A percentile compares a stretch with the other conserved stretches of the same genome.
These are phyloP conservation scores for Hydropsyche tenuis DNA, from an alignment of 1,140 invertebrate genomes.

Conservation along the genomic window DNA sequence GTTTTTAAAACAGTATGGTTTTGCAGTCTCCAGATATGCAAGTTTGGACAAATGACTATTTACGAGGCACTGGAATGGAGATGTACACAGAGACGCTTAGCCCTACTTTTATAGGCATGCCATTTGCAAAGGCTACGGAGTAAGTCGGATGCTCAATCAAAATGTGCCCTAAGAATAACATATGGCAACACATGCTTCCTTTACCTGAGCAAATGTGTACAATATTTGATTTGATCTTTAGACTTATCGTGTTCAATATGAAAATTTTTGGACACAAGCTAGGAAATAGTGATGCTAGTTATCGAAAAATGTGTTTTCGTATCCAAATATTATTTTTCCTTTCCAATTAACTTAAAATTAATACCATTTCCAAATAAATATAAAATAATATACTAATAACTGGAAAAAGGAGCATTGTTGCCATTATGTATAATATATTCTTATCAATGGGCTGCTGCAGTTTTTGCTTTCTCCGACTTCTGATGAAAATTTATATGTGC, in stretches of 20 bases:
- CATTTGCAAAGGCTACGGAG: constrained; percentile 97
- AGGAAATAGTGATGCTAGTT: too few species aligned
- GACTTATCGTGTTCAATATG: too few species aligned
- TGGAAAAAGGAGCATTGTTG: constrained; percentile 5
- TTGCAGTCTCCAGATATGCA: constrained; percentile 89
- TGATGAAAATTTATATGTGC: constrained; percentile 28
- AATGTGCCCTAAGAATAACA: constrained; percentile 8
- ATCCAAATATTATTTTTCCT: too few species aligned
- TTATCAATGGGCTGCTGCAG: constrained; percentile 18
- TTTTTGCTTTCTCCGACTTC: constrained; percentile 31
- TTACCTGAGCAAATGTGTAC: neutral
- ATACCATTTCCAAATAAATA: too few species aligned
- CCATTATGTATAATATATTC: constrained; percentile 22
- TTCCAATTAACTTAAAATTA: too few species aligned
- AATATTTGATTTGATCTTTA: neutral
- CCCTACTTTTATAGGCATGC: constrained; percentile 95
- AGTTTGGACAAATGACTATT: constrained; percentile 98
- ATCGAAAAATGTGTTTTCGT: too few species aligned
- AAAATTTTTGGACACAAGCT: too few species aligned
- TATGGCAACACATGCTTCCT: constrained; percentile 7
- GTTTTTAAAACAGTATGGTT: constrained; percentile 39
- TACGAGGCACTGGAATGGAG: constrained; percentile 98
- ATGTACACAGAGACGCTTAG: constrained; percentile 99
- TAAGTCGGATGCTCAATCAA: constrained; percentile 72
- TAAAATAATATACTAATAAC: too few species aligned